phyloP scores from a whole-genome alignment of 2,113 vertebrate species.

The Xerus inauris region DNA sequence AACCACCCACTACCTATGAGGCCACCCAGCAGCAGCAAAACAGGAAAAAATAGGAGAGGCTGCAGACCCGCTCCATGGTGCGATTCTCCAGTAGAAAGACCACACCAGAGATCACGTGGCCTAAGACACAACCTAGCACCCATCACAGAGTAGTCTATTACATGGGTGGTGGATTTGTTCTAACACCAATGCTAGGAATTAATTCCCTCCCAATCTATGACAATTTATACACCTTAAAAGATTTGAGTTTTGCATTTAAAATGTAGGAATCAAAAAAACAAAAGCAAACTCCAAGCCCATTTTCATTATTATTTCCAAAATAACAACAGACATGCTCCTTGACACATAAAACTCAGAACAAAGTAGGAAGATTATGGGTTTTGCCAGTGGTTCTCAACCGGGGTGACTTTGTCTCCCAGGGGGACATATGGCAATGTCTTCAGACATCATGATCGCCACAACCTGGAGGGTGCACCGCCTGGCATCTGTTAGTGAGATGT shows the following conservation, averaged over 20 bases:
- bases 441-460: background rate
- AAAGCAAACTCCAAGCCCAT: background rate
- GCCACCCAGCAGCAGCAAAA: background rate
- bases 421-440: background rate
- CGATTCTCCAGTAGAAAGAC: background rate
- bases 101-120: rapidly evolving
- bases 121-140: background rate
- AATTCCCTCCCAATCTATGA: background rate
- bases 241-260: background rate
- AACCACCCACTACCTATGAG: background rate
- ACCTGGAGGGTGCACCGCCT: background rate
- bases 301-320: background rate
- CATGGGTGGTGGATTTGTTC: background rate
- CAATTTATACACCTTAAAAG: background rate
- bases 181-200: background rate
- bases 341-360: background rate
- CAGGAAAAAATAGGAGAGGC: background rate
- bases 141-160: background rate
- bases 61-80: background rate
- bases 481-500: background rate
- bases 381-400: background rate
- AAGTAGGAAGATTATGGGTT: background rate
- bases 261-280: background rate
- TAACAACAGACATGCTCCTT: background rate
- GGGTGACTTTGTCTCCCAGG: no score